Conservation (phyloP, 2,888 invertebrate species). For the Lasioglossum zephyrum region DNA sequence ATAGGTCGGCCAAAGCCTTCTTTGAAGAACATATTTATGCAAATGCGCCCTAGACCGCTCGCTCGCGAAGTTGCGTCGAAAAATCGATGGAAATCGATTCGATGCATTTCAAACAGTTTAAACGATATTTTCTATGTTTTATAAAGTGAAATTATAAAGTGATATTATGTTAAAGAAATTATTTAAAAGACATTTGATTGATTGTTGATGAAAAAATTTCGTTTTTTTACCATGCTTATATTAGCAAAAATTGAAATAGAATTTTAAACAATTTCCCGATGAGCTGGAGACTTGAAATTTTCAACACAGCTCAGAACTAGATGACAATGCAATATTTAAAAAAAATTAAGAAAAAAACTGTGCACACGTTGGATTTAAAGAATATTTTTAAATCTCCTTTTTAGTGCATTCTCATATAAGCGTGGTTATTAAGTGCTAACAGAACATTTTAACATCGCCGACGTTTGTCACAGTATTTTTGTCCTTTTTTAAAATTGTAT, state of each 20-base stretch:
- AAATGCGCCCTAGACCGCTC: neutral
- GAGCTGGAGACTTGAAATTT: no score
- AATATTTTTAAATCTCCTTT: no score
- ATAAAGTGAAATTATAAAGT: neutral
- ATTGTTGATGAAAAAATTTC: neutral
- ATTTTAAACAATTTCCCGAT: no score
- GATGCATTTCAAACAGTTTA: neutral
- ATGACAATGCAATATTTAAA: no score
- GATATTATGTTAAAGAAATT: no score
- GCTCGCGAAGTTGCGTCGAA: neutral
- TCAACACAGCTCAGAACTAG: no score
- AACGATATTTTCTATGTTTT: neutral
- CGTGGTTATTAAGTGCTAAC: neutral
- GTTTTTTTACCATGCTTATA: no score
- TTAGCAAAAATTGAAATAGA: no score
- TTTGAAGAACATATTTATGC: neutral
- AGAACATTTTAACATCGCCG: neutral
- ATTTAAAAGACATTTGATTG: no score
- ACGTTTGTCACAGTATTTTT: neutral
- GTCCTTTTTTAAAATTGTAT: neutral
- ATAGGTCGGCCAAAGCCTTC: neutral
- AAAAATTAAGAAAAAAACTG: no score
- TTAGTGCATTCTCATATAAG: no score
- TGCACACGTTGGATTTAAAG: no score
- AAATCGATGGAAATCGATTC: neutral